Conservation (phyloP, 2,888 invertebrate genomes). For the Pemphredon lugubris region DNA sequence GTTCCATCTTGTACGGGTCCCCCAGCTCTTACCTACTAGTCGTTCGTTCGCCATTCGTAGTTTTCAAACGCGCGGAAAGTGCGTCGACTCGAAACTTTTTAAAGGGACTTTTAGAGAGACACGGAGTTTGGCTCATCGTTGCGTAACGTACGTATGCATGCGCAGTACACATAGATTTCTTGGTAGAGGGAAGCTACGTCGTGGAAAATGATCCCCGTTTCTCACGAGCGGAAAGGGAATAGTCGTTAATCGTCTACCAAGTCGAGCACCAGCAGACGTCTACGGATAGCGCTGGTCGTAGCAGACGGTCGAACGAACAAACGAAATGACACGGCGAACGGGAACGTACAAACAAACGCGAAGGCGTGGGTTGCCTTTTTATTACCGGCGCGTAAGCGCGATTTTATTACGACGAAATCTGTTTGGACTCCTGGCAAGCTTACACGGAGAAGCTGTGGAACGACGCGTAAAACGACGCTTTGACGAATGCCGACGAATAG, state of each 20-base stretch:
- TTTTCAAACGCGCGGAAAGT: too few species aligned
- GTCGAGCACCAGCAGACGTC: conserved; percentile 45
- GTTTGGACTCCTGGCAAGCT: conserved; percentile 63
- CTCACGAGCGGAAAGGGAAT: conserved; percentile 66
- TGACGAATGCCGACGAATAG: conserved; percentile 66
- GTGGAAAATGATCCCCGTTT: conserved; percentile 72
- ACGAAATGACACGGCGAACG: conserved; percentile 68
- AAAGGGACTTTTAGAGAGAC: too few species aligned
- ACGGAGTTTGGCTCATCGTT: too few species aligned
- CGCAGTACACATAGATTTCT: conserved; percentile 45
- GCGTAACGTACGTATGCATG: too few species aligned
- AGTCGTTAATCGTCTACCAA: conserved; percentile 46
- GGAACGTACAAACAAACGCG: conserved; percentile 70
- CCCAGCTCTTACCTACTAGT: too few species aligned
- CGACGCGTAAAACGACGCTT: conserved; percentile 59
- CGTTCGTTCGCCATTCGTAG: too few species aligned
- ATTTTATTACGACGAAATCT: conserved; percentile 72
- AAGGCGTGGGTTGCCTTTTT: conserved; percentile 69
- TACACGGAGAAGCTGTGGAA: conserved; percentile 21
- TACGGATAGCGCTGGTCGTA: too few species aligned
- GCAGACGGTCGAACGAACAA: too few species aligned
- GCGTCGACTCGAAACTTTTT: too few species aligned
- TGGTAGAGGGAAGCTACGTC: conserved; percentile 70
- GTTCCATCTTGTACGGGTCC: not conserved
- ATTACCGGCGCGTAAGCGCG: conserved; percentile 73